phyloP scores from a whole-genome alignment of 2,797 vertebrate genomes.

The Enteromius argenteus region DNA sequence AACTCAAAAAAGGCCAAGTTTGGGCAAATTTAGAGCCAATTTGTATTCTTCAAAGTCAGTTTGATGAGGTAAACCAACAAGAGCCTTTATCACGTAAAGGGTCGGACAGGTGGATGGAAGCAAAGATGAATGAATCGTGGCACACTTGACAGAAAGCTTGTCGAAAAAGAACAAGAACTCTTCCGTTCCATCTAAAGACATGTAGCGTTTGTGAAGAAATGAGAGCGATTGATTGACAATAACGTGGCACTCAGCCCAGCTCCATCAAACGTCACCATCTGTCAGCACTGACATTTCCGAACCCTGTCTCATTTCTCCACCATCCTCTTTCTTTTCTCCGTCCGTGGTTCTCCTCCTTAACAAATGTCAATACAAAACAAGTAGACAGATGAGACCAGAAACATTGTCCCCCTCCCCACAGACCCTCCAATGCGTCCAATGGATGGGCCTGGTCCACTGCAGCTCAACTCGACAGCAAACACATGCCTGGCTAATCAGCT shows the following conservation, averaged over 20 bases:
- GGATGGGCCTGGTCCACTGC: conserved; percentile 73
- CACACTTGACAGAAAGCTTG: conserved; percentile 30
- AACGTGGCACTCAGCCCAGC: conserved; percentile 74
- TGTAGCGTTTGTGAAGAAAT: conserved; percentile 66
- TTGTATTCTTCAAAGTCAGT: conserved; percentile 37
- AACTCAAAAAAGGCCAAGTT: conserved; percentile 29
- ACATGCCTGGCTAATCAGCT: conserved; percentile 93
- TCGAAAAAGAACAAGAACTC: neutral
- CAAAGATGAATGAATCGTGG: neutral
- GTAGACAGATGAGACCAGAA: conserved; percentile 64
- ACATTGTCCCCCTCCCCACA: conserved; percentile 36
- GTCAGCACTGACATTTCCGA: conserved; percentile 56
- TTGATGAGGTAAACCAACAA: conserved; percentile 51
- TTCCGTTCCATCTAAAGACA: conserved; percentile 35
- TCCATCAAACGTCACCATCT: conserved; percentile 67
- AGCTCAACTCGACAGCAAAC: conserved; percentile 85
- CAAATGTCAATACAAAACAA: conserved; percentile 66
- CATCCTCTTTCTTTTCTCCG: conserved; percentile 42
- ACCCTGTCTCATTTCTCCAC: conserved; percentile 42
- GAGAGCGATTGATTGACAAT: conserved; percentile 82
- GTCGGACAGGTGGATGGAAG: neutral
- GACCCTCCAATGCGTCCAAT: conserved; percentile 54
- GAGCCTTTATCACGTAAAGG: conserved; percentile 1
- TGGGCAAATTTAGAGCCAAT: conserved; percentile 13
- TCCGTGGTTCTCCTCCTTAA: conserved; percentile 54